Evolutionary conservation across 2,113 vertebrate genomes (phyloP), one percentile per base, ranked within the genome.

Genomic region (Potamarius usumacintae): DNA sequence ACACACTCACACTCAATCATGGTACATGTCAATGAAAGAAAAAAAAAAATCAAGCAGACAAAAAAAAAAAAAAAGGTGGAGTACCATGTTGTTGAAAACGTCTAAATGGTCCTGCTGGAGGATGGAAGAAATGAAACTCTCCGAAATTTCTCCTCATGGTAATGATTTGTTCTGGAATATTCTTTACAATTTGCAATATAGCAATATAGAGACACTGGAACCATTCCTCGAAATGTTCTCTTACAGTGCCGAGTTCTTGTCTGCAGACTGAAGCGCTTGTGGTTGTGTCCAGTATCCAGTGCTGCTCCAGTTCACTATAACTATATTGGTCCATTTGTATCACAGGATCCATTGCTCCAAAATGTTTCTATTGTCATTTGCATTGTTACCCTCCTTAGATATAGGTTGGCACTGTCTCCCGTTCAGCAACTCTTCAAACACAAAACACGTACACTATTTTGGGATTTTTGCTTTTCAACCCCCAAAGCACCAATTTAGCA

Each of bases 101-200:
- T 86, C 90, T 82, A 42, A 25, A 62, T 62, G 86, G 90, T 91
- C 91, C 83, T 89, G 9, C 87, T 90, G 76, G 11, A 55, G 85
- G 85, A 94, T 90, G 89, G 82, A 92, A 89, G 79, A 57, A 90
- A 91, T 91, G 86, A 85, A 91, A 69, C 72, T 69, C 48, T 87
- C 42, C 22, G 74, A 89, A 89, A 89, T 63, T 48, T 62, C 30
- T 89, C 86, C 69, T 53, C 50, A 78, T 58, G 67, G 5, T 76
- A 50, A 82, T 42, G 57, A 76, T 77, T 52, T 87, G 55, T 58
- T 92, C 87, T 89, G 87, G 85, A 92, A 60, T 80, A 94, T 93
- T 94, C 93, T 95, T 94, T 94, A 95, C 94, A 95, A 53, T 89
- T 92, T 92, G 76, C 87, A 88, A 90, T 94, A 94, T 92, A 94